Evolutionary conservation across 2,888 invertebrate species (phyloP), one percentile per base, ranked within the genome.

Genomic region (Alloscopus bannaensis): DNA sequence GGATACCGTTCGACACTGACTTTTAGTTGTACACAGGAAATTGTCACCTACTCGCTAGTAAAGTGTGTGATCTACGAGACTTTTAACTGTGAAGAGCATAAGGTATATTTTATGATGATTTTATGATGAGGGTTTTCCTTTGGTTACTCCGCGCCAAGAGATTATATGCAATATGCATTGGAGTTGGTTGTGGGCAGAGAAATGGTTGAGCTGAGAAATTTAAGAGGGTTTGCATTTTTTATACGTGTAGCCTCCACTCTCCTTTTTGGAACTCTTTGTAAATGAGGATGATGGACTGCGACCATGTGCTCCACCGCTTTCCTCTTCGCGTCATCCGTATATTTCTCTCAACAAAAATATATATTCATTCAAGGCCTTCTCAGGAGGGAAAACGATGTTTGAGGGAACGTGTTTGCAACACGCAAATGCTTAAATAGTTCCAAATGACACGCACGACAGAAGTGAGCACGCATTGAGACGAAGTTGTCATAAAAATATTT

Each of bases 231-330:
- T n/a, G n/a, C n/a, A n/a, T n/a, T n/a, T n/a, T n/a, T n/a, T n/a
- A n/a, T n/a, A n/a, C n/a, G n/a, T n/a, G n/a, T 50, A 8, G 50
- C 20, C 50, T 50, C n/a, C 11, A 4, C 50, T 13, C 18, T n/a
- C 50, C 50, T n/a, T 6, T 50, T 36, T 36, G 36, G n/a, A 6
- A 36, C 36, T 31, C 42, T 36, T 29, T 31, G 45, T 40, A n/a
- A 57, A 45, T 57, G 57, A 70, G 60, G 50, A 70, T 70, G 70
- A 70, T 70, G 70, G 50, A 70, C 47, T 70, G 60, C 70, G 45
- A 60, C 59, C 70, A 70, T 70, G 70, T 70, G 70, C 31, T 22
- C 31, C 36, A 31, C 42, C 18, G n/a, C n/a, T 36, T 55, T 11
- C 24, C 57, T 24, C 11, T 20, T 1, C 20, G n/a, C 57, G 28